Conservation (phyloP, 2,888 invertebrate genomes). For the Odontocolon sp. region DNA sequence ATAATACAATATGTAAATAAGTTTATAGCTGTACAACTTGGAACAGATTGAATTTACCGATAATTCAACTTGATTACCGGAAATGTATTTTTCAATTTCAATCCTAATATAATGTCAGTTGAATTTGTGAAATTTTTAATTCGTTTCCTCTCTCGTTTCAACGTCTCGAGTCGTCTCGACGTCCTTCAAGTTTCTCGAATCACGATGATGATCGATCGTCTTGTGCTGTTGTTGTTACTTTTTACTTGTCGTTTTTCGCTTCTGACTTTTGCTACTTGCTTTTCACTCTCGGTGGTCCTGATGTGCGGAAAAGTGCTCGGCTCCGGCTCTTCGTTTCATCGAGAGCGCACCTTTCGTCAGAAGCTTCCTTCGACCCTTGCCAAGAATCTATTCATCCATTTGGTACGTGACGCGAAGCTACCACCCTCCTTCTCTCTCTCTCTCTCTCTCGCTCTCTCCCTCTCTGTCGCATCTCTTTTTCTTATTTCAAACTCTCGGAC, state of each 20-base stretch:
- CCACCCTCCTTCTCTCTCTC: neutral
- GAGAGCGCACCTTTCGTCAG: slow-evolving; percentile 32
- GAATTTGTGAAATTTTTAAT: neutral
- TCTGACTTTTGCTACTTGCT: slow-evolving; percentile 1
- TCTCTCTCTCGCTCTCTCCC: neutral
- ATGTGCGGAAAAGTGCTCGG: slow-evolving; percentile 10
- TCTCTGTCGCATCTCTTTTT: slow-evolving; percentile 3
- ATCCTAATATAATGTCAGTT: neutral
- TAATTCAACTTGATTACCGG: too few species aligned
- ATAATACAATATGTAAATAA: too few species aligned
- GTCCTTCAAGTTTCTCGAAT: neutral
- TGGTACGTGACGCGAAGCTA: slow-evolving; percentile 39
- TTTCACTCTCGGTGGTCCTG: neutral
- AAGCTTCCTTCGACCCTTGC: slow-evolving; percentile 27
- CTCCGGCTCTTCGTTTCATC: slow-evolving; percentile 9
- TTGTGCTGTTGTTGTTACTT: slow-evolving; percentile 1
- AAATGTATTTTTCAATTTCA: too few species aligned
- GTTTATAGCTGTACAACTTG: too few species aligned
- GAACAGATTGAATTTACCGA: too few species aligned
- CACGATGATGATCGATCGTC: slow-evolving; percentile 22
- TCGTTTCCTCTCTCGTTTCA: slow-evolving; percentile 1
- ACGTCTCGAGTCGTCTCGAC: slow-evolving; percentile 15
- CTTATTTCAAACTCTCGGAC: slow-evolving; percentile 19
- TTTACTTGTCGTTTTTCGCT: slow-evolving; percentile 17
- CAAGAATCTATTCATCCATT: slow-evolving; percentile 55